These are phyloP conservation scores for Crenichthys baileyi DNA, from an alignment of 2,797 vertebrate species.

Conservation along the genomic window DNA sequence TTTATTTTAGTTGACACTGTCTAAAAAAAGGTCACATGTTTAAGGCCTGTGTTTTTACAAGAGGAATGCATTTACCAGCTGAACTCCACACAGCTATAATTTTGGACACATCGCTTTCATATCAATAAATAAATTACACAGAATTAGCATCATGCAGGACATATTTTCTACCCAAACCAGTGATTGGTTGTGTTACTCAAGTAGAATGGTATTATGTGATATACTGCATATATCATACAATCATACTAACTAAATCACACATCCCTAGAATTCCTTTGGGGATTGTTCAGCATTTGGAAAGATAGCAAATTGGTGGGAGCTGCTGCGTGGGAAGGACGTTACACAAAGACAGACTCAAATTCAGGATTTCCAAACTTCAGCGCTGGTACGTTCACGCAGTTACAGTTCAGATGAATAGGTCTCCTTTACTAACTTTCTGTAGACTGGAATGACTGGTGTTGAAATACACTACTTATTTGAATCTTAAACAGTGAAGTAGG, in stretches of 20 bases:
- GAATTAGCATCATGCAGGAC: not conserved
- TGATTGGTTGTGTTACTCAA: not conserved
- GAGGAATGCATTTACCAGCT: too few relatives aligned
- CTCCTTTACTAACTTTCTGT: slow-evolving; percentile 24
- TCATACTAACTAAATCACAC: slow-evolving; percentile 21
- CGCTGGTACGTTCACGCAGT: slow-evolving; percentile 26
- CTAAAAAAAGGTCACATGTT: too few relatives aligned
- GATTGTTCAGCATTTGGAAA: slow-evolving; percentile 30
- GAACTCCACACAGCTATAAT: not conserved
- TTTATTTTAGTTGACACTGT: too few relatives aligned
- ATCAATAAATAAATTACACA: not conserved
- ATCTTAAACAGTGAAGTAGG: not conserved
- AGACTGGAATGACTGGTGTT: slow-evolving; percentile 39
- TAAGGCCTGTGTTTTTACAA: too few relatives aligned
- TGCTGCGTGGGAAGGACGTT: slow-evolving; percentile 41
- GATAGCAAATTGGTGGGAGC: slow-evolving; percentile 54
- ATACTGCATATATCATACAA: not conserved
- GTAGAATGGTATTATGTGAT: not conserved
- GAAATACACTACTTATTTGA: not conserved
- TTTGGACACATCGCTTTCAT: not conserved
- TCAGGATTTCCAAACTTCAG: slow-evolving; percentile 31
- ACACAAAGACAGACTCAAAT: slow-evolving; percentile 37
- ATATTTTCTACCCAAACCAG: not conserved
- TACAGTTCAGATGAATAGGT: slow-evolving; percentile 22
- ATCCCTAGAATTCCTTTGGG: slow-evolving; percentile 18